Evolutionary conservation across 1,140 invertebrate species (phyloP), one percentile per base, ranked within the genome.

Genomic region (Pseudachorutes palmiensis): DNA sequence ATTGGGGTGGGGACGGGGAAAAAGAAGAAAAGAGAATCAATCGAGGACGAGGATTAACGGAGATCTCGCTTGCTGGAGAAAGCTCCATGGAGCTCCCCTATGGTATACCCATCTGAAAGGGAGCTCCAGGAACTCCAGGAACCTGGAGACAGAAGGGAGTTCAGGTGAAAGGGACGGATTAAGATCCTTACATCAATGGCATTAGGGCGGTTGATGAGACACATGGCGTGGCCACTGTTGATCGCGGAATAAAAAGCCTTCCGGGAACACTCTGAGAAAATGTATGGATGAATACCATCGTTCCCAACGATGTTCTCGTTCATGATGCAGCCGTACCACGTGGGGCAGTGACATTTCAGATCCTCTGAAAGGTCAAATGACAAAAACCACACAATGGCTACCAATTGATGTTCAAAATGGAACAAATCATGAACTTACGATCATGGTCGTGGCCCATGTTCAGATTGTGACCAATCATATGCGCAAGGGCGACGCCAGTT

Each of bases 241-340:
- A 71, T 68, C 14, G 70, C 62, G 5, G 63, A 24, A 14, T 65
- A 68, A 30, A 68, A 72, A 31, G 68, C 60, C 16, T 48, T 14
- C 22, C 66, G 48, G 28, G 70, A 70, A 64, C 72, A 74, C 31
- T 74, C 72, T 12, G 70, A 71, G 57, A 74, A 74, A 45, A 65
- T 65, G 80, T 94, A 94, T 0, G 92, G 92, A 76, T 94, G 91
- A 30, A 93, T 89, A 78, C 92, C 91, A 77, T 94, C 89, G 74
- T 88, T 80, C 32, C 92, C 92, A 24, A 93, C 88, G 74, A 96
- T 93, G 51, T 89, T 90, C 79, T 92, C 68, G 32, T 63, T 88
- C 92, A 96, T 96, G 76, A 96, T 94, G 79, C 92, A 96, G 55
- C 92, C 92, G 79, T 94, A 92, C 91, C 92, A 94, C 79, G 94